phyloP scores from a whole-genome alignment of 23 tunicate genomes.

The Ciona savignyi region DNA sequence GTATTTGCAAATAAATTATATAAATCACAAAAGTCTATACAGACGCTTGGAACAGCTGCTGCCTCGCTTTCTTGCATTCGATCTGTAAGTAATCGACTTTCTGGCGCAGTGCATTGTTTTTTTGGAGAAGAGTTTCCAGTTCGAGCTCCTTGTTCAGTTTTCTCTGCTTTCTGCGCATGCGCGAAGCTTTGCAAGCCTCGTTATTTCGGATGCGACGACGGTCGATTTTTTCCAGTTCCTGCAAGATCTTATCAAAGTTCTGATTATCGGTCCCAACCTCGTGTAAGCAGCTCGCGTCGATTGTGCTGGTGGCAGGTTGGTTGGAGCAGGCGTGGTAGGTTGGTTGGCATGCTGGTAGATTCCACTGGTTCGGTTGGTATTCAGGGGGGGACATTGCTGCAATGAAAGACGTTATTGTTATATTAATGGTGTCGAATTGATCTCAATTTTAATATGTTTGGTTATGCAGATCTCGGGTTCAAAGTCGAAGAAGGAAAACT shows the following conservation, averaged over 20 bases:
- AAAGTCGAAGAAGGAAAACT: too few species aligned
- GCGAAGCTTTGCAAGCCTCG: slow-evolving; percentile 35
- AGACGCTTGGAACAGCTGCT: neutral
- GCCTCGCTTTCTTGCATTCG: neutral
- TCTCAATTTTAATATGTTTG: too few species aligned
- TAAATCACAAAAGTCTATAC: neutral
- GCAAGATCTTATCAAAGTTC: neutral
- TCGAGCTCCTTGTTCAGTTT: slow-evolving; percentile 3
- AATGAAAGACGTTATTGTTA: too few species aligned
- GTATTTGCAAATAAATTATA: too few species aligned
- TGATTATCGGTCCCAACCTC: neutral
- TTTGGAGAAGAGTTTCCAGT: neutral
- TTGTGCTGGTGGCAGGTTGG: neutral
- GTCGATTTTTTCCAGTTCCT: slow-evolving; percentile 27
- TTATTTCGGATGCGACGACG: slow-evolving; percentile 50
- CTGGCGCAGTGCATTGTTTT: neutral
- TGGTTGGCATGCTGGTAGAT: neutral
- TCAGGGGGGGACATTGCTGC: neutral
- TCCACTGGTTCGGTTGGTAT: neutral
- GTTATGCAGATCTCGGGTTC: too few species aligned
- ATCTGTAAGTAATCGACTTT: neutral
- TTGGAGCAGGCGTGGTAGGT: too few species aligned
- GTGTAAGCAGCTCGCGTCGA: neutral
- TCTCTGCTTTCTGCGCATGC: slow-evolving; percentile 34
- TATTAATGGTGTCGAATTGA: too few species aligned